Evolutionary conservation across 2,113 vertebrate species (phyloP).

Genomic region (Eonycteris spelaea): DNA sequence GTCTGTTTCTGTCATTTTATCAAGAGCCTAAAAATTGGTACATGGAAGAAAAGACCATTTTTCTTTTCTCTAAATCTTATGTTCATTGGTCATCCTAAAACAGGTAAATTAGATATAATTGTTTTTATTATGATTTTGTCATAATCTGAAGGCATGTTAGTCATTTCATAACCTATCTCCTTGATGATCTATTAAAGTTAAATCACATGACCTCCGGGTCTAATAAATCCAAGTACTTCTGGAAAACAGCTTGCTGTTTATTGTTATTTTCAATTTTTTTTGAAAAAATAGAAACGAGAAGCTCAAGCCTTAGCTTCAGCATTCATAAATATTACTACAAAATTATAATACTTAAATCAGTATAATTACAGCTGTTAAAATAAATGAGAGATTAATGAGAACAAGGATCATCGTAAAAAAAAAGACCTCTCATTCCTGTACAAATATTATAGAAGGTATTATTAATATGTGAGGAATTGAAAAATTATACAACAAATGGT

Average conservation of each 20-base stretch:
- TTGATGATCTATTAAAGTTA: background rate
- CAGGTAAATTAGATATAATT: background rate
- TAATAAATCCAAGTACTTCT: background rate
- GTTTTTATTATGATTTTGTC: background rate
- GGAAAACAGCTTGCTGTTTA: background rate
- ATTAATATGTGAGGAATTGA: background rate
- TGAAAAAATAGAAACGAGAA: background rate
- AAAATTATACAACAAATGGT: background rate
- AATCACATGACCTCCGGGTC: background rate
- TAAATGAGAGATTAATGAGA: background rate
- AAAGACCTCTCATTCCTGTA: background rate
- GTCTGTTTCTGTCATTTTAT: background rate
- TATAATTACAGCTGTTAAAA: background rate
- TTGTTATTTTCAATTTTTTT: background rate
- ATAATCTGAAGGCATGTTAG: background rate
- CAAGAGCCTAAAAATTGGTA: background rate
- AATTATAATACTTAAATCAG: background rate
- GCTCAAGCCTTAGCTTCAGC: background rate
- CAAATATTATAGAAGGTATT: background rate
- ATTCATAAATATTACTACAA: background rate
- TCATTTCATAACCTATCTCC: background rate
- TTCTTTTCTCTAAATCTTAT: background rate
- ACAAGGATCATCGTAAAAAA: background rate
- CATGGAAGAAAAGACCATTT: background rate
- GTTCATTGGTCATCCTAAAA: background rate